These are phyloP conservation scores for Osmoderma eremita DNA, from an alignment of 2,888 invertebrate species.

Conservation along the genomic window DNA sequence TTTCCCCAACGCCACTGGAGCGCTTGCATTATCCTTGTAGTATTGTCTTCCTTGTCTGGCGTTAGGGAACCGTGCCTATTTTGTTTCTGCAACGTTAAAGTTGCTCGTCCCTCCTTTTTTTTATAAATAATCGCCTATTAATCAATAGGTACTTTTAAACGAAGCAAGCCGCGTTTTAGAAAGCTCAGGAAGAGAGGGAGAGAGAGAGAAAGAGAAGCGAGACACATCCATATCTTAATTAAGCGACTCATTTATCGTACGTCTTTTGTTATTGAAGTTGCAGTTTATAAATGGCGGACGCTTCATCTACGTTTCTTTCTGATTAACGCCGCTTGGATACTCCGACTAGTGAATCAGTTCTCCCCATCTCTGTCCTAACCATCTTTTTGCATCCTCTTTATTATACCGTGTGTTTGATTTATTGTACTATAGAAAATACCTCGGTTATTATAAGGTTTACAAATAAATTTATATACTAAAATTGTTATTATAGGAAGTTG, in stretches of 20 bases:
- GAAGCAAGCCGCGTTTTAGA: background rate
- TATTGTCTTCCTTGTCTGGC: slow-evolving; percentile 4
- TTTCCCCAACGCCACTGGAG: background rate
- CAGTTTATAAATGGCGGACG: slow-evolving; percentile 40
- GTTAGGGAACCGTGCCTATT: too few relatives aligned
- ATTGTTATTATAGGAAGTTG: too few relatives aligned
- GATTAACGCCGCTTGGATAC: slow-evolving; percentile 48
- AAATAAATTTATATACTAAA: too few relatives aligned
- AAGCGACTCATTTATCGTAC: slow-evolving; percentile 49
- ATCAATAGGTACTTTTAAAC: slow-evolving; percentile 47
- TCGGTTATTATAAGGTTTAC: too few relatives aligned
- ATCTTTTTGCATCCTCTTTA: background rate
- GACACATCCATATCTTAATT: slow-evolving; percentile 50
- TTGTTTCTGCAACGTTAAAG: background rate
- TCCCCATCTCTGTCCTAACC: slow-evolving; percentile 6
- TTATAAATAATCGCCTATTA: slow-evolving; percentile 52
- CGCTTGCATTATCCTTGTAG: background rate
- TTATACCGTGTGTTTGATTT: too few relatives aligned
- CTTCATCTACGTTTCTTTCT: slow-evolving; percentile 35
- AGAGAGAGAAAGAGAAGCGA: background rate
- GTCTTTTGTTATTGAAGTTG: slow-evolving; percentile 52
- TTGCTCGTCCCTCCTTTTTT: slow-evolving; percentile 32
- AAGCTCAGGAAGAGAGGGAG: slow-evolving; percentile 3
- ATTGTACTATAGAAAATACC: too few relatives aligned
- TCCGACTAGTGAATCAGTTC: slow-evolving; percentile 18